phyloP scores from a whole-genome alignment of 2,113 vertebrate species.

The Oreocharis arfaki region DNA sequence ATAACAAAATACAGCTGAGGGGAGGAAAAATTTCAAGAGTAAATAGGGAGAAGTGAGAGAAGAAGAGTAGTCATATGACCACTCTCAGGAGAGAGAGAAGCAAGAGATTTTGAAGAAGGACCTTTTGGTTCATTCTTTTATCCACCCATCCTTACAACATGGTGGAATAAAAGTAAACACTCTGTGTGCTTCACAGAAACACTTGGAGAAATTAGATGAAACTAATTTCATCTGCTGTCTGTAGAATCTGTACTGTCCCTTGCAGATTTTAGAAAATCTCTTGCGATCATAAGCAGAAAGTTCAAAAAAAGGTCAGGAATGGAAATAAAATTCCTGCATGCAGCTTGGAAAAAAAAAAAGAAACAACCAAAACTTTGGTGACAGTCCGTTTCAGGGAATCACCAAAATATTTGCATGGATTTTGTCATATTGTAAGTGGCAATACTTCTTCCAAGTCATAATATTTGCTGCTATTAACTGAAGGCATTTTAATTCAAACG shows the following conservation, averaged over 20 bases:
- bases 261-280: background rate
- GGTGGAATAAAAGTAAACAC: background rate
- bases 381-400: background rate
- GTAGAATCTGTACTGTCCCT: too few species aligned
- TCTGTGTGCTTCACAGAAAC: background rate
- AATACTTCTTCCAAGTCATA: background rate
- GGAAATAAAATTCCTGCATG: background rate
- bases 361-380: background rate
- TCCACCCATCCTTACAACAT: background rate
- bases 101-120: background rate
- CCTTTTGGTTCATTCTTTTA: background rate
- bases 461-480: background rate
- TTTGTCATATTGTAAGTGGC: background rate
- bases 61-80: background rate
- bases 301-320: background rate
- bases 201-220: background rate
- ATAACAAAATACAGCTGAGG: background rate
- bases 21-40: background rate
- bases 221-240: too few species aligned
- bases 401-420: background rate
- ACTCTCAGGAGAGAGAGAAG: background rate
- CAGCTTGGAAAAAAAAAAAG: background rate
- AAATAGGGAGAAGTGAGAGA: background rate
- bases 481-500: background rate
- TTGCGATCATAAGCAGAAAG: background rate